Evolutionary conservation across 2,888 invertebrate species (phyloP).

Genomic region (Habroteleia sp.): DNA sequence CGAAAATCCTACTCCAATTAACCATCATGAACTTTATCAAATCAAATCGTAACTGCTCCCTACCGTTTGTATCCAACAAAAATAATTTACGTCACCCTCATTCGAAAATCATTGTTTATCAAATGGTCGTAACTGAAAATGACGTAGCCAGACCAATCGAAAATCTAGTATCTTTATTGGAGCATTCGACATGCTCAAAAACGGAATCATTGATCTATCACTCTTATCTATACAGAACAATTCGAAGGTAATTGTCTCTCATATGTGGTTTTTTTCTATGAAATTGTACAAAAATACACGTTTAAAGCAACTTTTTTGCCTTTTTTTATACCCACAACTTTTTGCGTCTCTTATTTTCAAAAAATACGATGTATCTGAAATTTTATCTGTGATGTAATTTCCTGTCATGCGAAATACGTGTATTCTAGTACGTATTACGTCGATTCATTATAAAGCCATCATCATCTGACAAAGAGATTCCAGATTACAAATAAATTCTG

Average conservation of each 20-base stretch:
- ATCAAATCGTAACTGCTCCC: neutral
- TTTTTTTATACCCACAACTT: no score
- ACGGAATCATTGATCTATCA: constrained; percentile 5
- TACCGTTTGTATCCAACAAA: neutral
- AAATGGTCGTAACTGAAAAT: constrained; percentile 5
- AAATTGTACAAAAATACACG: no score
- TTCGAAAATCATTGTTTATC: constrained; percentile 7
- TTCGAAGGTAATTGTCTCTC: no score
- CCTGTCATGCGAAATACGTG: neutral
- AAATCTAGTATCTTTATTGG: constrained; percentile 4
- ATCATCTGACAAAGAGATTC: constrained; percentile 1
- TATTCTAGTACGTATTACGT: neutral
- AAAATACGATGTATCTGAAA: neutral
- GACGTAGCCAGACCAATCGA: neutral
- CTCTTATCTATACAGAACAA: constrained; percentile 2
- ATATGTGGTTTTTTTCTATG: no score
- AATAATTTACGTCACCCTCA: constrained; percentile 1
- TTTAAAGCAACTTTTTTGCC: no score
- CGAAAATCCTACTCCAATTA: constrained; percentile 2
- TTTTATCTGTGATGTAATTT: neutral
- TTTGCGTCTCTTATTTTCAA: neutral
- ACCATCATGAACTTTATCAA: neutral
- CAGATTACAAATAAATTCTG: neutral
- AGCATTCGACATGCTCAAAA: neutral
- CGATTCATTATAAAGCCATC: constrained; percentile 17